Conservation (phyloP, 53 echinoderm and acorn worm species). For the Holothuria scabra region DNA sequence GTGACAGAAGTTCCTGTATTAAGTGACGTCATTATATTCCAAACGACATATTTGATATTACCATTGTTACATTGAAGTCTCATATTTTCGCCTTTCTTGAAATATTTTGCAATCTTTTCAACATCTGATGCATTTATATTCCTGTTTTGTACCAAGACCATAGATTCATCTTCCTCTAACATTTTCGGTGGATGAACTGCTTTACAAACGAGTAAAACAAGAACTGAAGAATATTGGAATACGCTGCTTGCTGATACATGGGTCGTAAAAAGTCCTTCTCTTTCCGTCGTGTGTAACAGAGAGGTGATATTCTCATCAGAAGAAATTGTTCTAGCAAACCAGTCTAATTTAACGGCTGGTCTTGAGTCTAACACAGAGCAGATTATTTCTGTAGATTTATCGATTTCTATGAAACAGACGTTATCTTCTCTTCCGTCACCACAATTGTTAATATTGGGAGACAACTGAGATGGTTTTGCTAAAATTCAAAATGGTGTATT, state of each 20-base stretch:
- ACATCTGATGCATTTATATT: background rate
- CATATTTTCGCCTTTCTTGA: background rate
- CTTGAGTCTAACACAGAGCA: slow-evolving; percentile 7
- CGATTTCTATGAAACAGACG: background rate
- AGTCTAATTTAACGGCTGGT: background rate
- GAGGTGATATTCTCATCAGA: background rate
- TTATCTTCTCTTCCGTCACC: background rate
- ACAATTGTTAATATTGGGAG: background rate
- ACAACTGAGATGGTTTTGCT: background rate
- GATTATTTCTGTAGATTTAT: background rate
- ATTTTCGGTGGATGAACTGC: background rate
- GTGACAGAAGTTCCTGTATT: too few relatives aligned
- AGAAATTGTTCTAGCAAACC: background rate
- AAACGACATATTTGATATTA: background rate
- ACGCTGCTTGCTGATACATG: background rate
- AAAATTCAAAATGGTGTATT: background rate
- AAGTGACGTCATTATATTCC: background rate
- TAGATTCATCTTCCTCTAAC: background rate
- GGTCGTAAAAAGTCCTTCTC: background rate
- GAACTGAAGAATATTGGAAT: background rate
- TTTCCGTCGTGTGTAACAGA: too few relatives aligned
- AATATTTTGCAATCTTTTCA: background rate
- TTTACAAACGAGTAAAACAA: slow-evolving; percentile 5
- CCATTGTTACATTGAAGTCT: background rate
- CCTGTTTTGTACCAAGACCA: slow-evolving; percentile 4